A percentile compares a stretch with the other conserved stretches of the same genome.
Conservation (phyloP, 2,113 vertebrate species). For the Phocoena phocoena region DNA sequence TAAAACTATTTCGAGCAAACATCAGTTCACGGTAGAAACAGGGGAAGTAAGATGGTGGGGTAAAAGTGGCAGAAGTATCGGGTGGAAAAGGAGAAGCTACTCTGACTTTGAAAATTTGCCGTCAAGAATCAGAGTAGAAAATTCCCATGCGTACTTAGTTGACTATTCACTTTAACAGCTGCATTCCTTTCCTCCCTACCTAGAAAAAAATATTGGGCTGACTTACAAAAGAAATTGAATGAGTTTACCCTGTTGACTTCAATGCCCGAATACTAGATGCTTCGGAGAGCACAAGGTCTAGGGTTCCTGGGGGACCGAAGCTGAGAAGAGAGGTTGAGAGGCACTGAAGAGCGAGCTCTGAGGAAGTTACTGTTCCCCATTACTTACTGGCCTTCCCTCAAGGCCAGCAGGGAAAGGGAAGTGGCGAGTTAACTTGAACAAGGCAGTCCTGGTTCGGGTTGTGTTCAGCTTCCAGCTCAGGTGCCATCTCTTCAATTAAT, state of each 20-base stretch:
- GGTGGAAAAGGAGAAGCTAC: not conserved
- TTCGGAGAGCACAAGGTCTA: not conserved
- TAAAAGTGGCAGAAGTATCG: not conserved
- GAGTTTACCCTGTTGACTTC: not conserved
- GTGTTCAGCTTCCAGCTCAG: not conserved
- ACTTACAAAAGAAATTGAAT: not conserved
- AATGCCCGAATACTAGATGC: not conserved
- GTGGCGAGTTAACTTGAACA: not conserved
- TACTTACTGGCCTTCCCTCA: not conserved
- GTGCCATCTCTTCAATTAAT: not conserved
- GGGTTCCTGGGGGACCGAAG: not conserved
- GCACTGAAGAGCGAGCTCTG: not conserved
- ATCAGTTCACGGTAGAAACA: not conserved
- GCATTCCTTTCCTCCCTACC: not conserved
- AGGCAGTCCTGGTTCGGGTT: not conserved
- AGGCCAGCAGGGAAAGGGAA: not conserved
- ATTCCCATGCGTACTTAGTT: not conserved
- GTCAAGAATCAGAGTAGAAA: not conserved
- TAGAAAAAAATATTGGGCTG: not conserved
- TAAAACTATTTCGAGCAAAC: not conserved
- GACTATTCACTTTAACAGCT: not conserved
- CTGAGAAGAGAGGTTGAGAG: not conserved
- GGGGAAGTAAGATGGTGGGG: not conserved
- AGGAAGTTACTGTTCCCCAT: not conserved
- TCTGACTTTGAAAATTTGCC: not conserved